Evolutionary conservation across 2,888 invertebrate genomes (phyloP).

Genomic region (Acrobasis consociella): DNA sequence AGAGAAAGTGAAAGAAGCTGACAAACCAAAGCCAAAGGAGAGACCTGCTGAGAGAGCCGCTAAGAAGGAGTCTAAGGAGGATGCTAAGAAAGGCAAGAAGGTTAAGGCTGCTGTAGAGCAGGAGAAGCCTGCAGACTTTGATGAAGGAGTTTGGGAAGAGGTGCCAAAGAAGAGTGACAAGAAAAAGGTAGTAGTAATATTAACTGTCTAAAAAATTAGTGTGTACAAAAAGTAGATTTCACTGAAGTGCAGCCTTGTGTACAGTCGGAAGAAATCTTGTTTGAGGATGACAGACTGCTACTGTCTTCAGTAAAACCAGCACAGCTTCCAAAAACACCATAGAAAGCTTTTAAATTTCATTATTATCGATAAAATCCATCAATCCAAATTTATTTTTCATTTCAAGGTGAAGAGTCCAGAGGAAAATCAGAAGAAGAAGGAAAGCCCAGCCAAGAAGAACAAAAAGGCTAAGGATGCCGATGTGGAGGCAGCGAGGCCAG

Average conservation of each 20-base stretch:
- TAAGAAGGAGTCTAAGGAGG: slow-evolving; percentile 67
- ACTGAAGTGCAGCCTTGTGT: too few relatives aligned
- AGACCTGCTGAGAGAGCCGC: slow-evolving; percentile 60
- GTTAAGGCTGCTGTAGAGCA: slow-evolving; percentile 75
- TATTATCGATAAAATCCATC: not conserved
- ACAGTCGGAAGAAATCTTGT: too few relatives aligned
- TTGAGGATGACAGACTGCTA: too few relatives aligned
- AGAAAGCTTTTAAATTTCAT: too few relatives aligned
- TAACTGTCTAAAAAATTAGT: not conserved
- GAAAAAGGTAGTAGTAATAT: slow-evolving; percentile 72
- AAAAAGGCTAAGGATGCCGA: slow-evolving; percentile 76
- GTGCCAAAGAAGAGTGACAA: slow-evolving; percentile 88
- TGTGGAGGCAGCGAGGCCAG: slow-evolving; percentile 54
- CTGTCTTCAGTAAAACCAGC: too few relatives aligned
- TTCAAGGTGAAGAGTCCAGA: slow-evolving; percentile 83
- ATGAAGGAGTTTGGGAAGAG: slow-evolving; percentile 89
- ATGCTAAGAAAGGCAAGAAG: slow-evolving; percentile 84
- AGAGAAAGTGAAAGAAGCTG: slow-evolving; percentile 78
- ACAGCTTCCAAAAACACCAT: too few relatives aligned
- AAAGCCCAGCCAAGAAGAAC: slow-evolving; percentile 75
- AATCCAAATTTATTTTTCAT: not conserved
- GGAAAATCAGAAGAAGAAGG: slow-evolving; percentile 76
- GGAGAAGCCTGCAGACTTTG: slow-evolving; percentile 88
- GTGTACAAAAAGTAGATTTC: too few relatives aligned
- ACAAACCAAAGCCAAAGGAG: slow-evolving; percentile 75